Evolutionary conservation across 2,113 vertebrate genomes (phyloP).

Genomic region (Theropithecus gelada): DNA sequence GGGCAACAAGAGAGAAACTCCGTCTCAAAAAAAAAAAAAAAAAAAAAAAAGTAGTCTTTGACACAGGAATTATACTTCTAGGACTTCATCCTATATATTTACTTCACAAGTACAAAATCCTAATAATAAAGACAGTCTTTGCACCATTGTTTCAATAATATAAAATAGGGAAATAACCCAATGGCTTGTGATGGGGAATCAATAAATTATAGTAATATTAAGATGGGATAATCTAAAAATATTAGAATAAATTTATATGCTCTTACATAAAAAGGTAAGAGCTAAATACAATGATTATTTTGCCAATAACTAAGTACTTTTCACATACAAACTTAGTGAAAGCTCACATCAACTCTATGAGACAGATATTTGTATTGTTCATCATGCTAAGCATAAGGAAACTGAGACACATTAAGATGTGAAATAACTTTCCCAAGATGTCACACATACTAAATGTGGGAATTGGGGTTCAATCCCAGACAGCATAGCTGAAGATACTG

Average conservation of each 20-base stretch:
- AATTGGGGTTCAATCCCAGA: not conserved
- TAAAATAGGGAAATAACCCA: not conserved
- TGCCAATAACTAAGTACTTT: not conserved
- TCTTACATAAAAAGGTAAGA: not conserved
- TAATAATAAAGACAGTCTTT: not conserved
- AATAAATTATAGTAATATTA: not conserved
- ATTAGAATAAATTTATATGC: not conserved
- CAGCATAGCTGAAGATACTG: not conserved
- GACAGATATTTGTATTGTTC: not conserved
- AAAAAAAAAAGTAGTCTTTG: not conserved
- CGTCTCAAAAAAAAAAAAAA: too few species aligned
- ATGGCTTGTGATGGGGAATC: not conserved
- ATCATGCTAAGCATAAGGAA: not conserved
- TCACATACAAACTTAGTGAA: not conserved
- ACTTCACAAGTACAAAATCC: not conserved
- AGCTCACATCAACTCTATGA: not conserved
- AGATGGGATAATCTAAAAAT: not conserved
- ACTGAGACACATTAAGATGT: not conserved
- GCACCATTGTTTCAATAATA: not conserved
- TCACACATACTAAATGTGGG: not conserved
- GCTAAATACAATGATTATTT: not conserved
- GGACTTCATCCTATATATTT: not conserved
- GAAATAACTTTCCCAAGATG: not conserved
- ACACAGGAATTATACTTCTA: not conserved
- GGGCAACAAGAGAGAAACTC: too few species aligned